phyloP scores from a whole-genome alignment of 2,797 vertebrate genomes.

The Champsocephalus esox region DNA sequence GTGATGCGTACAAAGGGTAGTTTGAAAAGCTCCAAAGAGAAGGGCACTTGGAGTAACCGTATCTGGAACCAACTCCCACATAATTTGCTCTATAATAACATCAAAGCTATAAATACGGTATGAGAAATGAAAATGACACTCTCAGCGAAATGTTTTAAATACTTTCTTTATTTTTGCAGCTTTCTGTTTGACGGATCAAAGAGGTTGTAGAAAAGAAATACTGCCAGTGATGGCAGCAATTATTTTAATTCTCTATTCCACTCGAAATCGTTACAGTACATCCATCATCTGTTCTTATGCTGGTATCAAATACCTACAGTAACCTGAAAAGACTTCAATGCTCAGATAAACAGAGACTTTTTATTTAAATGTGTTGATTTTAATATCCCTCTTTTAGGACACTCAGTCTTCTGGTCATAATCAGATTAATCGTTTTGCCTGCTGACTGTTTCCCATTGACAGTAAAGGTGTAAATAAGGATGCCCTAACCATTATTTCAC shows the following conservation, averaged over 20 bases:
- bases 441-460: constrained; percentile 21
- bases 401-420: constrained; percentile 13
- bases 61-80: constrained; percentile 1
- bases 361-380: constrained; percentile 13
- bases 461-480: constrained; percentile 27
- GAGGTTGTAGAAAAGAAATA: neutral
- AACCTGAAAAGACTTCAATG: constrained; percentile 3
- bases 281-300: constrained; percentile 8
- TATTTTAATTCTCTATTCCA: constrained; percentile 17
- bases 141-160: constrained; percentile 6
- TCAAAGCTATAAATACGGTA: constrained; percentile 10
- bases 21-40: constrained; percentile 19
- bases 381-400: constrained; percentile 9
- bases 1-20: constrained; percentile 34
- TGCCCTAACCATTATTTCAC: constrained; percentile 8
- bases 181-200: constrained; percentile 6
- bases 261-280: constrained; percentile 1
- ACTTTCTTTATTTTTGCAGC: neutral
- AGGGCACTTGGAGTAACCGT: neutral
- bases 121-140: constrained; percentile 5
- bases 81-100: neutral
- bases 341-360: constrained; percentile 19
- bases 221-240: neutral
- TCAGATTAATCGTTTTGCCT: constrained; percentile 22
- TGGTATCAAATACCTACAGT: neutral